Evolutionary conservation across 2,888 invertebrate genomes (phyloP).

Genomic region (Acanthoscelides obtectus): DNA sequence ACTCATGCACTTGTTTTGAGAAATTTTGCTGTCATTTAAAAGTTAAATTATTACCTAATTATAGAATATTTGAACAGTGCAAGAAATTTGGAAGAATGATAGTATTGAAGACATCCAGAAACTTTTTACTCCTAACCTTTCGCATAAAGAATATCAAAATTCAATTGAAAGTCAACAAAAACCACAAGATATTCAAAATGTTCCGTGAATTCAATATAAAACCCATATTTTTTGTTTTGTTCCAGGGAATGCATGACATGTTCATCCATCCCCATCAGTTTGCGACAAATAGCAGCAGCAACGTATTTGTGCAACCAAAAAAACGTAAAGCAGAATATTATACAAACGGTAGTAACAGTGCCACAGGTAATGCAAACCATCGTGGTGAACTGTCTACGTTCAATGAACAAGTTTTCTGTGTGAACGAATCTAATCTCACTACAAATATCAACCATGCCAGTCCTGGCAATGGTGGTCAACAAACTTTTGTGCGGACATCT

Average conservation of each 20-base stretch:
- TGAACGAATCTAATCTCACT: constrained; percentile 24
- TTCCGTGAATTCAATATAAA: too few species aligned
- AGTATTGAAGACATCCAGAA: too few species aligned
- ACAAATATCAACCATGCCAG: constrained; percentile 39
- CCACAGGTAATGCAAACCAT: constrained; percentile 30
- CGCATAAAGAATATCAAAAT: too few species aligned
- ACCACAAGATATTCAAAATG: too few species aligned
- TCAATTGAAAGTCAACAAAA: too few species aligned
- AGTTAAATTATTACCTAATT: too few species aligned
- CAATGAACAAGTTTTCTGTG: constrained; percentile 17
- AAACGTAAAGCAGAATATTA: constrained; percentile 44
- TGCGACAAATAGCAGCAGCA: constrained; percentile 52
- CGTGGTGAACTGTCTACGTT: constrained; percentile 11
- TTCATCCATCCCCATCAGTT: constrained; percentile 66
- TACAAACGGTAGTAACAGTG: constrained; percentile 22
- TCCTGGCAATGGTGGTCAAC: constrained; percentile 42
- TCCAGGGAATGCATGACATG: constrained; percentile 83
- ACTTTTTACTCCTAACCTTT: too few species aligned
- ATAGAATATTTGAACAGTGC: too few species aligned
- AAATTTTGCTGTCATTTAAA: too few species aligned
- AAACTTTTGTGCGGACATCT: constrained; percentile 61
- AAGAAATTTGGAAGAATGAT: too few species aligned
- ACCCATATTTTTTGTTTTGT: too few species aligned
- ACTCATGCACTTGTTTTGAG: too few species aligned
- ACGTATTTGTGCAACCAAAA: constrained; percentile 36